Conservation (phyloP, 1,140 invertebrate genomes). For the Trachymyrmex septentrionalis region DNA sequence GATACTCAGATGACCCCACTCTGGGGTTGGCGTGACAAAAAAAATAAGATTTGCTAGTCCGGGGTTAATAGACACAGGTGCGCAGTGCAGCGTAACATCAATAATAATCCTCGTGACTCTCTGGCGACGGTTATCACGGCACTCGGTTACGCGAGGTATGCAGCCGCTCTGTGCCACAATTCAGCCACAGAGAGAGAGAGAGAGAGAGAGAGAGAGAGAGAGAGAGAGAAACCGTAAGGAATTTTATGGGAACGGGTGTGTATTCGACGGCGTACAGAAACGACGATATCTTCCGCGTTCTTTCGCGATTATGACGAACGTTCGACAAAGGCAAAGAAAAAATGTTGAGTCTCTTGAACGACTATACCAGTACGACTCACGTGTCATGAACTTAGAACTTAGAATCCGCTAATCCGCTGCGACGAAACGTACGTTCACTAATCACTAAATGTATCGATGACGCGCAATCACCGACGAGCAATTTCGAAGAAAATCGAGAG, state of each 20-base stretch:
- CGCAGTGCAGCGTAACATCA: slow-evolving; percentile 35
- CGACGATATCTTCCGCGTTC: slow-evolving; percentile 63
- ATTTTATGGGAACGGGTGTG: slow-evolving; percentile 81
- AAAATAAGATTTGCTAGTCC: background rate
- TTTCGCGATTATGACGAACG: slow-evolving; percentile 56
- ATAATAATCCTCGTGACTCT: slow-evolving; percentile 58
- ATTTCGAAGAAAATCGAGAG: background rate
- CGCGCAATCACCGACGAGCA: background rate
- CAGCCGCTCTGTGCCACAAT: slow-evolving; percentile 70
- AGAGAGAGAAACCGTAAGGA: slow-evolving; percentile 80
- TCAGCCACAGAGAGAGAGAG: slow-evolving; percentile 67
- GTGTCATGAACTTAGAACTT: background rate
- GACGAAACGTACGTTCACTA: background rate
- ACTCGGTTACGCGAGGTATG: slow-evolving; percentile 66
- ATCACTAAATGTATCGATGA: background rate
- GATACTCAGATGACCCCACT: background rate
- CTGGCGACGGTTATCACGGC: slow-evolving; percentile 57
- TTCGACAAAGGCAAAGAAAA: background rate
- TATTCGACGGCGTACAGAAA: slow-evolving; percentile 45
- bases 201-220: too few relatives aligned
- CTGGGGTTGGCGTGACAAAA: background rate
- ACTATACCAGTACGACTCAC: background rate
- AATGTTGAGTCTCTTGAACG: background rate
- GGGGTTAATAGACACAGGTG: slow-evolving; percentile 23
- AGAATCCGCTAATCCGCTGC: slow-evolving; percentile 3